phyloP scores from a whole-genome alignment of 2,797 vertebrate species.

The Acanthurus leucopareius region DNA sequence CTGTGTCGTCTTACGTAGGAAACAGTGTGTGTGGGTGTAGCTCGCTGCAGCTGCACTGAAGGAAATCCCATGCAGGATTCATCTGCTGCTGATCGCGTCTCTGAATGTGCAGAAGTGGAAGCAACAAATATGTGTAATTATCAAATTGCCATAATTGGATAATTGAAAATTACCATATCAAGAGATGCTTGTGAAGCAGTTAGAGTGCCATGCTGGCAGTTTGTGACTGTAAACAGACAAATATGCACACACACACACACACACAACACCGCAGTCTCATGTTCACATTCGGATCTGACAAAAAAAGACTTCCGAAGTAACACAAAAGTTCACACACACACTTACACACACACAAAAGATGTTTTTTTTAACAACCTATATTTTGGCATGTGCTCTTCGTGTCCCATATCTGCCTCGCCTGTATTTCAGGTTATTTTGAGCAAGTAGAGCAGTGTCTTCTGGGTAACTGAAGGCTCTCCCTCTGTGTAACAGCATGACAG shows the following conservation, averaged over 20 bases:
- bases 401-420: slow-evolving; percentile 34
- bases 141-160: slow-evolving; percentile 60
- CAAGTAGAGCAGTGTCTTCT: slow-evolving; percentile 55
- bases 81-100: slow-evolving; percentile 8
- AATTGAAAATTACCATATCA: slow-evolving; percentile 31
- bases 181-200: background rate
- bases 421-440: slow-evolving; percentile 65
- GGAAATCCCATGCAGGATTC: background rate
- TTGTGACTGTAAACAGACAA: slow-evolving; percentile 24
- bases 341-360: background rate
- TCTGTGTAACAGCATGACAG: slow-evolving; percentile 24
- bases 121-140: slow-evolving; percentile 50
- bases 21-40: background rate
- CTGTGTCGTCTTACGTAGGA: background rate
- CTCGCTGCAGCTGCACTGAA: background rate
- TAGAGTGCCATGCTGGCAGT: background rate
- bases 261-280: background rate
- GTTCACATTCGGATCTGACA: background rate
- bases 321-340: background rate
- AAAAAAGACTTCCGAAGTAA: background rate
- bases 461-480: slow-evolving; percentile 28
- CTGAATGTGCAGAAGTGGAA: slow-evolving; percentile 29
- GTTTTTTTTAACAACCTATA: slow-evolving; percentile 38
- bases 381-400: slow-evolving; percentile 16
- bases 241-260: background rate